Base-by-base conservation (phyloP, 2,113 vertebrate species). In the Rhipidura dahli region DNA sequence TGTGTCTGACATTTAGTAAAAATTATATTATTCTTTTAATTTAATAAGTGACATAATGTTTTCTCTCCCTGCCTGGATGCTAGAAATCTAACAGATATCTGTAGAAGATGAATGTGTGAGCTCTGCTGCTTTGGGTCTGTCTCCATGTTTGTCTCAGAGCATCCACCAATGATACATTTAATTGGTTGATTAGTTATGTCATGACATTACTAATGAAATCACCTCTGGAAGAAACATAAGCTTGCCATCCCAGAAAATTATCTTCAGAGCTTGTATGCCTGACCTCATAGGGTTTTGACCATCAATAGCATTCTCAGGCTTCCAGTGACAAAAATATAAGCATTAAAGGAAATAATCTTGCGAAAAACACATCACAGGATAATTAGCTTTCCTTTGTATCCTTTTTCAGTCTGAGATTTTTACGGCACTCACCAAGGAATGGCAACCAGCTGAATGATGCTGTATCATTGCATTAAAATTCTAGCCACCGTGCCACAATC, bases 11-110 rank as follows among this genome's bases (percentile, higher is more conserved):
- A 78, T 90, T 95, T 90, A 68, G 23, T 73, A 37, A 93, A 87
- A 93, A 95, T 95, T 86, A 53, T 69, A 78, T 90, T 92, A 71
- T 84, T 42, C 18, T 81, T 90, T 78, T 84, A 51, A 93, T 86
- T 81, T 83, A 78, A 95, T 83, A 94, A 80, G 79, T 92, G n/a
- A 57, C 28, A 45, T 56, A 44, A 70, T 5, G 26, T 83, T 81
- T 40, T 84, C 44, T 91, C 56, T 93, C 90, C 71, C 44, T 92
- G 15, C 44, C 49, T 85, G 49, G 7, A 49, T 81, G 44, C 15
- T 81, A 45, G 56, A 81, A 88, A 80, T 77, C 35, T 56, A 73
- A 37, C 39, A 81, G 40, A 27, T 4, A 1, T 86, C 71, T 86
- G 35, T 53, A 69, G 50, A 75, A 84, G 56, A 81, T 37, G 13